These are phyloP conservation scores for Coleophora deauratella DNA, from an alignment of 2,888 invertebrate genomes.

Conservation along the genomic window DNA sequence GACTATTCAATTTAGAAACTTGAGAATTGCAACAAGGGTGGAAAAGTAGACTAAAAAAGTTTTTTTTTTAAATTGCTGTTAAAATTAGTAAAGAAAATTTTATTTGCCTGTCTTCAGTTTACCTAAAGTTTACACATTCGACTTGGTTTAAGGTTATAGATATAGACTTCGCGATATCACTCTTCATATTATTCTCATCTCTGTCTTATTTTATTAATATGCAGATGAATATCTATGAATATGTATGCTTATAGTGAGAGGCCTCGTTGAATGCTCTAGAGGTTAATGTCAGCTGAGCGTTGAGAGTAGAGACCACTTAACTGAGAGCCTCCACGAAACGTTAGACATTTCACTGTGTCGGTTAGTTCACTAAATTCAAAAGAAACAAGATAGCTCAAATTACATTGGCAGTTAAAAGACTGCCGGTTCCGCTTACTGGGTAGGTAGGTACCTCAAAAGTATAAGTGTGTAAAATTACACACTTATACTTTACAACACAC, in stretches of 20 bases:
- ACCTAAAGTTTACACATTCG: no score
- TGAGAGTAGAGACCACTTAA: conserved; percentile 25
- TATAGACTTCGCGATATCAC: conserved; percentile 19
- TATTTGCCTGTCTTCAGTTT: no score
- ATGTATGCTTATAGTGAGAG: conserved; percentile 49
- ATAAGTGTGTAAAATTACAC: conserved; percentile 20
- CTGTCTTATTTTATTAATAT: conserved; percentile 39
- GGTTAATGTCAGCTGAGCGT: conserved; percentile 60
- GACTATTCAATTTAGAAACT: no score
- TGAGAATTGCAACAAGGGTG: no score
- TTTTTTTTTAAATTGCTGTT: no score
- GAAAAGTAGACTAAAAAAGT: no score
- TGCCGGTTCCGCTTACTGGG: conserved; percentile 40
- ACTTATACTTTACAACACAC: no score
- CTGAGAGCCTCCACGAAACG: conserved; percentile 28
- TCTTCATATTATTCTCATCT: conserved; percentile 32
- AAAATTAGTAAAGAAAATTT: no score
- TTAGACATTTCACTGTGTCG: conserved; percentile 30
- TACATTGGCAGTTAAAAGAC: conserved; percentile 26
- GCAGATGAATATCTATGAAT: conserved; percentile 53
- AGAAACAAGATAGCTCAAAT: conserved; percentile 28
- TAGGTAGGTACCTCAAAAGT: conserved; percentile 24
- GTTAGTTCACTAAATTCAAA: conserved; percentile 23
- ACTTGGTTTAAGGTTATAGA: background rate
- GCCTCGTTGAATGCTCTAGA: conserved; percentile 48